A percentile compares a stretch with the other conserved stretches of the same genome.
Conservation (phyloP, 2,888 invertebrate species). For the Nycteola revayana region DNA sequence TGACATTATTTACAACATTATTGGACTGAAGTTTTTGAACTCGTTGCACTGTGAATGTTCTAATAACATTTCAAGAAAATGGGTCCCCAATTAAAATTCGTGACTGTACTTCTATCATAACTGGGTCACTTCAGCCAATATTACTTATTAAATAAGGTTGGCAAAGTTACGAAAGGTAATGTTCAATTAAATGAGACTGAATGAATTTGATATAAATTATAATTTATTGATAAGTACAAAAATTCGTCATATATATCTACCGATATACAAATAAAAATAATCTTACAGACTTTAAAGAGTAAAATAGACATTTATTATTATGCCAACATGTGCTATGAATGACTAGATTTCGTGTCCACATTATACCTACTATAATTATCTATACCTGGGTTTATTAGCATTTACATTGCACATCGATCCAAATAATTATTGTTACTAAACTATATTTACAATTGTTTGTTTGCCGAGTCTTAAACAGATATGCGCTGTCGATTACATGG, state of each 20-base stretch:
- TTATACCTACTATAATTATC: constrained; percentile 12
- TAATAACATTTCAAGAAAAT: too few relatives aligned
- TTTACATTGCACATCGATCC: constrained; percentile 42
- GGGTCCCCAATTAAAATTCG: too few relatives aligned
- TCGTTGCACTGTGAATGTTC: too few relatives aligned
- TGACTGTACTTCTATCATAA: too few relatives aligned
- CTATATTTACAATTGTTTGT: constrained; percentile 28
- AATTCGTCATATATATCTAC: constrained; percentile 30
- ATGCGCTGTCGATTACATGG: constrained; percentile 12
- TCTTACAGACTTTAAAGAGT: constrained; percentile 16
- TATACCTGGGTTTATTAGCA: constrained; percentile 29
- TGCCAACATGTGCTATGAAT: constrained; percentile 26
- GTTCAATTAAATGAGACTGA: constrained; percentile 3
- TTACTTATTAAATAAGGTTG: too few relatives aligned
- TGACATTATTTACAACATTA: too few relatives aligned
- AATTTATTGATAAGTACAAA: constrained; percentile 46
- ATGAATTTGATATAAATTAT: constrained; percentile 12
- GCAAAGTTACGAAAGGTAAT: too few relatives aligned
- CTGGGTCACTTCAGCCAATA: too few relatives aligned
- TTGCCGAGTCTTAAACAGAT: too few relatives aligned
- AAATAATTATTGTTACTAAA: constrained; percentile 17
- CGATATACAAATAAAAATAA: constrained; percentile 20
- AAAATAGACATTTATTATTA: constrained; percentile 24
- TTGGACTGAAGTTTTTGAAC: too few relatives aligned
- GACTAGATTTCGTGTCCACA: constrained; percentile 41